These are phyloP conservation scores for Phoeniculus purpureus DNA, from an alignment of 2,797 vertebrate species.

Conservation along the genomic window DNA sequence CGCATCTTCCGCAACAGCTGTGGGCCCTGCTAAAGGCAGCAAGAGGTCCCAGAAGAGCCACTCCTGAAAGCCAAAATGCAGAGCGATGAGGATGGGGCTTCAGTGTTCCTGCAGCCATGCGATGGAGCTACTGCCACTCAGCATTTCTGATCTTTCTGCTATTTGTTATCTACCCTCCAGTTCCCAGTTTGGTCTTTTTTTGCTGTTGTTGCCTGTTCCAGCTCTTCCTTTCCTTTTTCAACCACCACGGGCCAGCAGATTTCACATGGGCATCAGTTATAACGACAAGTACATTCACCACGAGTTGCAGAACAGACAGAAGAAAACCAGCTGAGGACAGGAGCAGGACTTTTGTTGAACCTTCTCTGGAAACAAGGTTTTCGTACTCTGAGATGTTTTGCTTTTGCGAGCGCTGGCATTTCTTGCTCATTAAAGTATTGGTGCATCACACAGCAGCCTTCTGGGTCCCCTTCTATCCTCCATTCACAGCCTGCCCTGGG, in stretches of 20 bases:
- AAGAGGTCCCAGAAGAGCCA: neutral
- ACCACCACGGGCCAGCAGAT: accelerated
- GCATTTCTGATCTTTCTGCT: neutral
- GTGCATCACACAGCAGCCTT: conserved; percentile 11
- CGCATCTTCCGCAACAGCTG: neutral
- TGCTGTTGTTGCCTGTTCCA: neutral
- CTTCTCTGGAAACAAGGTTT: neutral
- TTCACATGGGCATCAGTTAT: neutral
- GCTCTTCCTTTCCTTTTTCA: accelerated
- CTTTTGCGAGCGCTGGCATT: neutral
- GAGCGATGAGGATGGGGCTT: neutral
- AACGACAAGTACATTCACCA: neutral
- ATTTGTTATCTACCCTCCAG: accelerated
- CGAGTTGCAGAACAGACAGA: neutral
- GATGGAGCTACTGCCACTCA: neutral
- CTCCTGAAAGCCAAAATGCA: accelerated
- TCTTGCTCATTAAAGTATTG: conserved; percentile 17
- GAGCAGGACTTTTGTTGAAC: neutral
- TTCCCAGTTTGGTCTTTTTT: neutral
- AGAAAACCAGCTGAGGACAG: neutral
- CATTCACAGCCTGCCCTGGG: neutral
- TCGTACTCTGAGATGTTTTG: neutral
- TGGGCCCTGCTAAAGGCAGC: neutral
- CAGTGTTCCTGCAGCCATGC: accelerated
- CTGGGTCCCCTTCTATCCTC: neutral